Conservation (phyloP, 2,888 invertebrate species). For the Andrena haemorrhoa region DNA sequence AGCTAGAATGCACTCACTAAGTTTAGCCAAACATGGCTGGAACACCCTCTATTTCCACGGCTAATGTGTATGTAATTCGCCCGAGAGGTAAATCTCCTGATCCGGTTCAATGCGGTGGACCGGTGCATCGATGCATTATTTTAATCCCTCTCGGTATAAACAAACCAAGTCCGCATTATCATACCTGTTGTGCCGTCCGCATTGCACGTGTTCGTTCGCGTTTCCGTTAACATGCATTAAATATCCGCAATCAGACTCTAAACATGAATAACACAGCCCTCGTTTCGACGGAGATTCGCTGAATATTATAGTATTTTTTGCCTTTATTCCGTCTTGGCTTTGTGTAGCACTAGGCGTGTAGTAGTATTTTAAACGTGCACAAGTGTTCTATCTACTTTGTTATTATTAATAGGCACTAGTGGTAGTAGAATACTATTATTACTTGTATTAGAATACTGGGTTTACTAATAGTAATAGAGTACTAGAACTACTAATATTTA, state of each 20-base stretch:
- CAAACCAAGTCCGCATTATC: constrained; percentile 64
- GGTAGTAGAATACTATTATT: too few relatives aligned
- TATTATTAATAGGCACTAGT: too few relatives aligned
- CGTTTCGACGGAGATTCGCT: not conserved
- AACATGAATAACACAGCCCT: constrained; percentile 10
- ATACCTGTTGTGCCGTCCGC: constrained; percentile 61
- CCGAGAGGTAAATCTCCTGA: constrained; percentile 77
- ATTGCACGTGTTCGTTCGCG: constrained; percentile 34
- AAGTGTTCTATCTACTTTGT: too few relatives aligned
- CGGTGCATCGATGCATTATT: constrained; percentile 79
- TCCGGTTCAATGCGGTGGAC: constrained; percentile 74
- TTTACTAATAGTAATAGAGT: too few relatives aligned
- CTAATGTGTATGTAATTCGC: constrained; percentile 75
- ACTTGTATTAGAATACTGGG: too few relatives aligned
- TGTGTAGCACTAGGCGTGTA: too few relatives aligned
- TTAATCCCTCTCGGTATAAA: constrained; percentile 77
- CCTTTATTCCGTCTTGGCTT: not conserved
- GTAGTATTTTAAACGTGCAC: too few relatives aligned
- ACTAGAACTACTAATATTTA: too few relatives aligned
- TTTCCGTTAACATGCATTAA: constrained; percentile 53
- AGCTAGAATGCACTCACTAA: not conserved
- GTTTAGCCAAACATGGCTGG: not conserved
- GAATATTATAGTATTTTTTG: too few relatives aligned
- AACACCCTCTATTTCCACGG: constrained; percentile 41
- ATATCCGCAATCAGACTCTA: constrained; percentile 48